Conservation (phyloP, 2,888 invertebrate genomes). For the Heliconius cydno region DNA sequence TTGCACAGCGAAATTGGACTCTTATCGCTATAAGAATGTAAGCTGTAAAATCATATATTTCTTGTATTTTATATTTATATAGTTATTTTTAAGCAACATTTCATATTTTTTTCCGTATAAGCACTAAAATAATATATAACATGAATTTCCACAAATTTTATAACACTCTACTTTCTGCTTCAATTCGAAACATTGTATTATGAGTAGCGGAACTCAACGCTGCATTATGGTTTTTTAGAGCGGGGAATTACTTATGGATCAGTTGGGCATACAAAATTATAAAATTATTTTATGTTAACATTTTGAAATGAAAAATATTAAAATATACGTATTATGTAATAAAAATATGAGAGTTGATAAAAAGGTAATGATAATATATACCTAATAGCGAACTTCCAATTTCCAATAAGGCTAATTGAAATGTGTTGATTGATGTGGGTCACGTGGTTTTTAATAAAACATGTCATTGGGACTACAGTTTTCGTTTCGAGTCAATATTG, state of each 20-base stretch:
- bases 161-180: background rate
- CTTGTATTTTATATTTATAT: background rate
- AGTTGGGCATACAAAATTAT: background rate
- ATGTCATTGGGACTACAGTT: background rate
- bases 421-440: conserved; percentile 10
- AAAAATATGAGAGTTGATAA: background rate
- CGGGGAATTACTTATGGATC: background rate
- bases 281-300: background rate
- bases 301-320: no score
- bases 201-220: background rate
- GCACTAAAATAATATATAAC: no score
- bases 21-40: conserved; percentile 7
- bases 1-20: conserved; percentile 13
- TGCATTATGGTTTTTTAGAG: background rate
- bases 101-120: no score
- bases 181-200: background rate
- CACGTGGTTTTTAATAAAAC: conserved; percentile 4
- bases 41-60: background rate
- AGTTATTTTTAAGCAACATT: no score
- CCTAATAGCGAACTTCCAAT: background rate
- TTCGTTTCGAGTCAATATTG: background rate
- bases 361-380: background rate
- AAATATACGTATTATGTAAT: background rate
- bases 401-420: conserved; percentile 16
- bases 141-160: background rate